A percentile compares a stretch with the other conserved stretches of the same genome.
Evolutionary conservation across 1,140 invertebrate species (phyloP).

Genomic region (Galendromus occidentalis): DNA sequence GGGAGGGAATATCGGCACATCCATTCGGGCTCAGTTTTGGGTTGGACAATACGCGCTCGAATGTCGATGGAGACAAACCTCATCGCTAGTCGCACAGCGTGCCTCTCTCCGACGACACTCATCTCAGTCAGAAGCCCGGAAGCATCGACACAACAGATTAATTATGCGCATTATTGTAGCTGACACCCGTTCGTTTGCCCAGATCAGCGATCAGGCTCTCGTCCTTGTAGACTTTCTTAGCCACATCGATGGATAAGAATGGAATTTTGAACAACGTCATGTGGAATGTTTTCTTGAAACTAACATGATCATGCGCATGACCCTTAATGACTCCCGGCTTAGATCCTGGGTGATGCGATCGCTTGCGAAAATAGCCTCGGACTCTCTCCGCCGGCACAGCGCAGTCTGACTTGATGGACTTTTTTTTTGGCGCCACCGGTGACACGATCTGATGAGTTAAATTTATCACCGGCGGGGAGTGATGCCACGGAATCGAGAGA

Average conservation of each 20-base stretch:
- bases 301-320: neutral
- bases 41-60: too few relatives aligned
- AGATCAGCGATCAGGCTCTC: slow-evolving; percentile 1
- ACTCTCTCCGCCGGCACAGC: neutral
- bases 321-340: neutral
- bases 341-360: neutral
- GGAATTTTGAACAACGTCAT: neutral
- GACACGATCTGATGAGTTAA: neutral
- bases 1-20: too few relatives aligned
- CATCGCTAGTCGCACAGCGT: too few relatives aligned
- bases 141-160: too few relatives aligned
- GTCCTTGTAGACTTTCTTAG: slow-evolving; percentile 1
- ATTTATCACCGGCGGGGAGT: neutral
- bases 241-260: neutral
- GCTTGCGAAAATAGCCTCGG: neutral
- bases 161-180: too few relatives aligned
- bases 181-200: neutral
- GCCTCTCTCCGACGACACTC: too few relatives aligned
- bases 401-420: neutral
- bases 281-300: slow-evolving; percentile 2
- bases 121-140: too few relatives aligned
- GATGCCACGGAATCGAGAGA: neutral
- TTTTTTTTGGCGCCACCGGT: neutral
- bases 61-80: too few relatives aligned
- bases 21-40: too few relatives aligned